Evolutionary conservation across 2,113 vertebrate species (phyloP).

Genomic region (Plecotus auritus): DNA sequence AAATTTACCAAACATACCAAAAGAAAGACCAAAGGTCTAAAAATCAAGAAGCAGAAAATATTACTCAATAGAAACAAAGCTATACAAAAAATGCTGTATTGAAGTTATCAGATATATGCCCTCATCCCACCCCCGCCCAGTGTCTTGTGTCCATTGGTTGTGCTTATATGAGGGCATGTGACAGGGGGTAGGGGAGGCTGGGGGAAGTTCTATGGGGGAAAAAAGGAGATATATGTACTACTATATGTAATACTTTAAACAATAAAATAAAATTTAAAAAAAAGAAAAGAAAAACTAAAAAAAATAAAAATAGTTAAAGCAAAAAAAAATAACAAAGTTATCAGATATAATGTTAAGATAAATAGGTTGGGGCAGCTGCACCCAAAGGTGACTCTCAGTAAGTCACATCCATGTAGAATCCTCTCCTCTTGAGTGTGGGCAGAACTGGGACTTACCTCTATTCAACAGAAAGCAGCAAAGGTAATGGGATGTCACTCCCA

Average conservation of each 20-base stretch:
- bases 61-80: not conserved
- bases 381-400: not conserved
- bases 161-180: too few species aligned
- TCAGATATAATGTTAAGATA: not conserved
- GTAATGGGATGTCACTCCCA: not conserved
- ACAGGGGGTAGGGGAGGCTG: too few species aligned
- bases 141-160: too few species aligned
- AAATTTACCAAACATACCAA: not conserved
- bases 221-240: too few species aligned
- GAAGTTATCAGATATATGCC: not conserved
- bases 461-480: not conserved
- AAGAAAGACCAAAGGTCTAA: not conserved
- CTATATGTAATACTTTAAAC: too few species aligned
- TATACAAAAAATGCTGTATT: not conserved
- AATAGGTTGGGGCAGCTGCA: not conserved
- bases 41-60: not conserved
- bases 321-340: not conserved
- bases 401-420: not conserved
- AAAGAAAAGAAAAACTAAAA: too few species aligned
- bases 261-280: too few species aligned
- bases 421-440: not conserved
- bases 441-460: not conserved
- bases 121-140: too few species aligned
- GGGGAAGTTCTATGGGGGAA: too few species aligned
- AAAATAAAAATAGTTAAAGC: too few species aligned